Evolutionary conservation across 1,140 invertebrate genomes (phyloP).

Genomic region (Elymnias hypermnestra): DNA sequence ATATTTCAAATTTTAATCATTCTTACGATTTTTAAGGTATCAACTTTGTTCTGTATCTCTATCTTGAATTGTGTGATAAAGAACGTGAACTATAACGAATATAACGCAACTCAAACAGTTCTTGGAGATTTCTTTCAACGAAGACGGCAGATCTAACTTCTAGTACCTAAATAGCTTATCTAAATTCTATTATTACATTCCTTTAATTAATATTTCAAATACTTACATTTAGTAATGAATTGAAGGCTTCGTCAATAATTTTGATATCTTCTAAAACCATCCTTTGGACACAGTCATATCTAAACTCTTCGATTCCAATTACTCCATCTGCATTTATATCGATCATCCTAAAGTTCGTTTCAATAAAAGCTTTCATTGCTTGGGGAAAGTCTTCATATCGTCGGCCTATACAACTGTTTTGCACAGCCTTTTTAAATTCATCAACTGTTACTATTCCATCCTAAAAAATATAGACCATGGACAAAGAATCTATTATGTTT

Average conservation of each 20-base stretch:
- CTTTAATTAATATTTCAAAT: too few species aligned
- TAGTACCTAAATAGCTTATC: too few species aligned
- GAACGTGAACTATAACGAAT: too few species aligned
- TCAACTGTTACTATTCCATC: constrained; percentile 87
- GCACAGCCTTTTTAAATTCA: constrained; percentile 88
- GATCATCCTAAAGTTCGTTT: constrained; percentile 87
- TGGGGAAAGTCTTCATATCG: constrained; percentile 87
- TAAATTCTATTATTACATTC: too few species aligned
- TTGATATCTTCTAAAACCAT: constrained; percentile 86
- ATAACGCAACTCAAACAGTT: too few species aligned
- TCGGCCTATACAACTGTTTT: constrained; percentile 87
- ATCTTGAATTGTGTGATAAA: too few species aligned
- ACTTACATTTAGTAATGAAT: constrained; percentile 86
- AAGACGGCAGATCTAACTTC: too few species aligned
- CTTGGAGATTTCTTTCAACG: too few species aligned
- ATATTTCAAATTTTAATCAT: too few species aligned
- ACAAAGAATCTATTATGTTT: constrained; percentile 21
- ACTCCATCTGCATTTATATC: constrained; percentile 88
- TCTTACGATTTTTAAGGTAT: too few species aligned
- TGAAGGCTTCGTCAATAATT: constrained; percentile 85
- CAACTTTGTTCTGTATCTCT: too few species aligned
- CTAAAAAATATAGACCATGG: constrained; percentile 69
- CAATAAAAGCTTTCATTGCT: constrained; percentile 89
- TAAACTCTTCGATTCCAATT: constrained; percentile 86
- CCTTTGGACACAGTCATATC: constrained; percentile 87